Conservation (phyloP, 2,113 vertebrate species). For the Dromiciops gliroides region DNA sequence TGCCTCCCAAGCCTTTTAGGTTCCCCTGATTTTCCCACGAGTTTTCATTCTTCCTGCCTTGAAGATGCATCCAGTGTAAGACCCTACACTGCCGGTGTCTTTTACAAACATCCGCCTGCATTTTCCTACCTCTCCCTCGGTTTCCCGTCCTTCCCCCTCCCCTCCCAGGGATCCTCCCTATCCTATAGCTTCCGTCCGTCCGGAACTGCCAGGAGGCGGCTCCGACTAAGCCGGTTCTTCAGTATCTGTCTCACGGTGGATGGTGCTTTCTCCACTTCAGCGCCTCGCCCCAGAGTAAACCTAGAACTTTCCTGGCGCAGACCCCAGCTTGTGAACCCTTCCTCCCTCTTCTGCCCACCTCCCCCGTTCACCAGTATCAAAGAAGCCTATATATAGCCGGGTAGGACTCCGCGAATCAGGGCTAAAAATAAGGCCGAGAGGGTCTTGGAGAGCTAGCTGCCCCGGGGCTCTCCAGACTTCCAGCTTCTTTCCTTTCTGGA, state of each 20-base stretch:
- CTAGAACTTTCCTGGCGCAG: background rate
- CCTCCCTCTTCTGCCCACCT: background rate
- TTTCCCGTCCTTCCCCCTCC: background rate
- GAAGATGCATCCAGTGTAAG: background rate
- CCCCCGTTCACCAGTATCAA: background rate
- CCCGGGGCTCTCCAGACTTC: background rate
- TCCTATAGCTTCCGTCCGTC: background rate
- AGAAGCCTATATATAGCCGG: background rate
- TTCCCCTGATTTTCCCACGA: background rate
- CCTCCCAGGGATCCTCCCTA: fast-evolving
- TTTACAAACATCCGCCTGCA: fast-evolving
- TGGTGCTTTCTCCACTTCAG: background rate
- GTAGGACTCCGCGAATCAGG: background rate
- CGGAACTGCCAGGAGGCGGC: background rate
- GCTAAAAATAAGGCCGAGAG: background rate
- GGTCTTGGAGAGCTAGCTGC: background rate
- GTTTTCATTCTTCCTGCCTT: background rate
- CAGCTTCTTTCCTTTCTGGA: background rate
- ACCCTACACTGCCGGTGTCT: background rate
- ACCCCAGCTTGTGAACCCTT: background rate
- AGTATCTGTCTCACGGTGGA: background rate
- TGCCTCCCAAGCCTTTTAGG: too few species aligned
- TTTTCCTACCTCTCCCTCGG: fast-evolving
- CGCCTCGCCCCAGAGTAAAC: background rate
- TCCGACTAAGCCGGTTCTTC: background rate